Percentiles rank a stretch among this genome's conserved stretches.
Conservation (phyloP, 1,140 invertebrate species). For the Musca domestica region DNA sequence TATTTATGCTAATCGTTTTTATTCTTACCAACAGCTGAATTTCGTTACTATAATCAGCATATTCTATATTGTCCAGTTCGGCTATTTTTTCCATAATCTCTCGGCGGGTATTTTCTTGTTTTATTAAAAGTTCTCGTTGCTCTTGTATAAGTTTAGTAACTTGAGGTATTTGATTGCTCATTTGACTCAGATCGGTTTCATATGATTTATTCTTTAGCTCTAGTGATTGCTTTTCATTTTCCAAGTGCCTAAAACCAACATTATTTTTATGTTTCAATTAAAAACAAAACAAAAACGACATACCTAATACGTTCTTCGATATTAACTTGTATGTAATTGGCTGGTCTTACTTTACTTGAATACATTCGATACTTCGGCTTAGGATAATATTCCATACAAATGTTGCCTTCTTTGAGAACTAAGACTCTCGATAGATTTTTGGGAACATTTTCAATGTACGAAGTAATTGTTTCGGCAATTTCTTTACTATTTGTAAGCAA, state of each 20-base stretch:
- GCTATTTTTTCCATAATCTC: slow-evolving; percentile 24
- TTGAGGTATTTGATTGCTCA: background rate
- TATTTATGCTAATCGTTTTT: background rate
- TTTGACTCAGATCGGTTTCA: slow-evolving; percentile 19
- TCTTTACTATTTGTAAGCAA: slow-evolving; percentile 62
- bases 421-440: slow-evolving; percentile 63
- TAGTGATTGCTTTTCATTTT: slow-evolving; percentile 30
- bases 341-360: slow-evolving; percentile 54
- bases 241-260: slow-evolving; percentile 29
- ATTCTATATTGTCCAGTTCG: slow-evolving; percentile 37
- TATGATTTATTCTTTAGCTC: slow-evolving; percentile 10
- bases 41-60: slow-evolving; percentile 53
- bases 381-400: slow-evolving; percentile 35
- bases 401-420: slow-evolving; percentile 59
- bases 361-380: slow-evolving; percentile 71
- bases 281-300: slow-evolving; percentile 26
- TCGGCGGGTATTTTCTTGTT: slow-evolving; percentile 22
- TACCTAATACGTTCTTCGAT: slow-evolving; percentile 60
- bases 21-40: slow-evolving; percentile 54
- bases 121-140: slow-evolving; percentile 27
- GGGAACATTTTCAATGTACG: slow-evolving; percentile 63
- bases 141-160: slow-evolving; percentile 26
- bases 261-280: too few relatives aligned
- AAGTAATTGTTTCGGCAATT: slow-evolving; percentile 64
- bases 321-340: slow-evolving; percentile 64